These are phyloP conservation scores for Protodeltote pygarga DNA, from an alignment of 2,888 invertebrate genomes.

Conservation along the genomic window DNA sequence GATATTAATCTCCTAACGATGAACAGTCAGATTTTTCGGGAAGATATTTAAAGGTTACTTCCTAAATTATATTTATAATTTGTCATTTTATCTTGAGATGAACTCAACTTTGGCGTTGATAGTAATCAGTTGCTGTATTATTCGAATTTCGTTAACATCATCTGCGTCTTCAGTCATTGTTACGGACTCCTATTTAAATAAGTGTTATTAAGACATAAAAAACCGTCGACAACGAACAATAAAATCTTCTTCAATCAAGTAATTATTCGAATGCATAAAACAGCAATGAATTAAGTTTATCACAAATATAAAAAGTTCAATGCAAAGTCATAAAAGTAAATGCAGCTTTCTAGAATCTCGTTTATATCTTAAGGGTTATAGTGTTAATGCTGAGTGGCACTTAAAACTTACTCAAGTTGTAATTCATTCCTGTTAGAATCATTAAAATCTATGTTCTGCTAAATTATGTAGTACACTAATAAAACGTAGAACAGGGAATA, in stretches of 20 bases:
- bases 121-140: constrained; percentile 49
- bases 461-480: constrained; percentile 10
- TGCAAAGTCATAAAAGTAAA: constrained; percentile 45
- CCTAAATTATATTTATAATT: constrained; percentile 70
- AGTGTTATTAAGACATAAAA: constrained; percentile 52
- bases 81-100: constrained; percentile 63
- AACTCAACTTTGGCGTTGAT: constrained; percentile 54
- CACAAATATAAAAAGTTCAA: constrained; percentile 33
- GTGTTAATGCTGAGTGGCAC: constrained; percentile 37
- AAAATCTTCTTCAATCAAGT: constrained; percentile 33
- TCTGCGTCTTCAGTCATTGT: constrained; percentile 50
- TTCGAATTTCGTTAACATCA: constrained; percentile 37
- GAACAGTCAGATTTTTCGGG: constrained; percentile 74
- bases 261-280: constrained; percentile 45
- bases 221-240: constrained; percentile 17
- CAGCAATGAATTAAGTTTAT: constrained; percentile 32
- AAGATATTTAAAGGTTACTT: constrained; percentile 72
- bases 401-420: constrained; percentile 28
- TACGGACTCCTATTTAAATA: constrained; percentile 26
- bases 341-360: constrained; percentile 38
- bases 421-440: constrained; percentile 20
- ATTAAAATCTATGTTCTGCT: constrained; percentile 27
- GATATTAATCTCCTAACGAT: constrained; percentile 81
- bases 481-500: constrained; percentile 6
- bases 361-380: constrained; percentile 40